These are phyloP conservation scores for Plusia festucae DNA, from an alignment of 2,888 invertebrate genomes.

Conservation along the genomic window DNA sequence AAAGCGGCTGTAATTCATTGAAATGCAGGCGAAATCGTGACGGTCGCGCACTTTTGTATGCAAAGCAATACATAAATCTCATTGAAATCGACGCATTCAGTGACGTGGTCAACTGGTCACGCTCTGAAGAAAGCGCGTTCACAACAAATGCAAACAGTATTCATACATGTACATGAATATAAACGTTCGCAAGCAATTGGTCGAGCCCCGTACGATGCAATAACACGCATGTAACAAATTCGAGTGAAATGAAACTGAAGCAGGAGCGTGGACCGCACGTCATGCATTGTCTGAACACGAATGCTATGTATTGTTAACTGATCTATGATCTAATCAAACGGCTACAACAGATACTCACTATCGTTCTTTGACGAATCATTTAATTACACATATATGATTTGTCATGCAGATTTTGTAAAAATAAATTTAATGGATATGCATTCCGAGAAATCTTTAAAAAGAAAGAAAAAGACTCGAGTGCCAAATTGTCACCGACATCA, in stretches of 20 bases:
- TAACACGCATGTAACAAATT: conserved; percentile 44
- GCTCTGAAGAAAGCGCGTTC: conserved; percentile 53
- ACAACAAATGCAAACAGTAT: conserved; percentile 38
- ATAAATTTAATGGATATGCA: conserved; percentile 52
- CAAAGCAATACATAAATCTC: conserved; percentile 61
- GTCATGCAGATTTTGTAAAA: conserved; percentile 21
- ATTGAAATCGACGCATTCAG: conserved; percentile 47
- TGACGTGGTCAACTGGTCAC: conserved; percentile 65
- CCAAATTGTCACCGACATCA: conserved; percentile 65
- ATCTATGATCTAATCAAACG: not conserved
- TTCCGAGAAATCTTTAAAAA: conserved; percentile 58
- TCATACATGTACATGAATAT: conserved; percentile 64
- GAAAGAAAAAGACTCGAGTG: conserved; percentile 53
- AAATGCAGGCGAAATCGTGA: conserved; percentile 66
- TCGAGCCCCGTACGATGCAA: conserved; percentile 70
- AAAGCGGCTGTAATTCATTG: conserved; percentile 56
- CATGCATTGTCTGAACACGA: conserved; percentile 16
- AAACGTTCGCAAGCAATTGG: conserved; percentile 66
- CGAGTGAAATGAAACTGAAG: conserved; percentile 31
- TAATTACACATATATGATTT: conserved; percentile 18
- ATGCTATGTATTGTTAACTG: conserved; percentile 12
- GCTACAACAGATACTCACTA: not conserved
- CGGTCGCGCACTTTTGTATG: conserved; percentile 60
- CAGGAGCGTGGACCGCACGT: conserved; percentile 7
- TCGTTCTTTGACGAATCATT: no score